Evolutionary conservation across 2,888 invertebrate genomes (phyloP).

Genomic region (Laspeyria flexula): DNA sequence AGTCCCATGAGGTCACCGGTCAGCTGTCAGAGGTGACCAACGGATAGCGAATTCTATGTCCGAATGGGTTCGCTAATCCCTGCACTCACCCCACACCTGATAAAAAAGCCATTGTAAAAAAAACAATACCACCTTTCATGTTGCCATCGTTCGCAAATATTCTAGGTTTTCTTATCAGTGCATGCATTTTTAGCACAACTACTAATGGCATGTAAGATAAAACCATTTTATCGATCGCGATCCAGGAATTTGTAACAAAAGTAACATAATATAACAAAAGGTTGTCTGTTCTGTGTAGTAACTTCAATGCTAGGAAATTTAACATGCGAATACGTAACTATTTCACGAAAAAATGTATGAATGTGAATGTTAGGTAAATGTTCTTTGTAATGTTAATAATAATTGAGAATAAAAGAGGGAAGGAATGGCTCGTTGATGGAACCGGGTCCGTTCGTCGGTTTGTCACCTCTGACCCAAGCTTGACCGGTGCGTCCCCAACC

Average conservation of each 20-base stretch:
- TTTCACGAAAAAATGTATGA: slow-evolving; percentile 30
- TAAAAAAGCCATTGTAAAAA: slow-evolving; percentile 36
- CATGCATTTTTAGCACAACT: slow-evolving; percentile 17
- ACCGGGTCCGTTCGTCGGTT: slow-evolving; percentile 76
- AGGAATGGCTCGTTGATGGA: slow-evolving; percentile 49
- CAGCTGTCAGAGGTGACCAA: slow-evolving; percentile 83
- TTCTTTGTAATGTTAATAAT: slow-evolving; percentile 34
- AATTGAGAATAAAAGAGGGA: slow-evolving; percentile 37
- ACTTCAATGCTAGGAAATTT: slow-evolving; percentile 31
- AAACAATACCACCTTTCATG: slow-evolving; percentile 38
- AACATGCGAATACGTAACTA: slow-evolving; percentile 24
- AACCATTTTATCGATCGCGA: slow-evolving; percentile 22
- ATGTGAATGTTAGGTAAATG: slow-evolving; percentile 23
- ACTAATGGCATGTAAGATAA: slow-evolving; percentile 47
- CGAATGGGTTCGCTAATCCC: slow-evolving; percentile 43
- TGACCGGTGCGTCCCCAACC: slow-evolving; percentile 64
- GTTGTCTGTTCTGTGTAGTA: slow-evolving; percentile 5
- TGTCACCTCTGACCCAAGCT: slow-evolving; percentile 82
- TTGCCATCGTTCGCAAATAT: slow-evolving; percentile 27
- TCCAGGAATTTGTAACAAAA: slow-evolving; percentile 25
- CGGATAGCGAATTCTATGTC: slow-evolving; percentile 61
- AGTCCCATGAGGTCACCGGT: slow-evolving; percentile 79
- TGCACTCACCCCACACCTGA: slow-evolving; percentile 59
- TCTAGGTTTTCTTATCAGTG: slow-evolving; percentile 20
- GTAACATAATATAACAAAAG: slow-evolving; percentile 12